Evolutionary conservation across 2,888 invertebrate genomes (phyloP), one percentile per base, ranked within the genome.

Genomic region (Volucella bombylans): DNA sequence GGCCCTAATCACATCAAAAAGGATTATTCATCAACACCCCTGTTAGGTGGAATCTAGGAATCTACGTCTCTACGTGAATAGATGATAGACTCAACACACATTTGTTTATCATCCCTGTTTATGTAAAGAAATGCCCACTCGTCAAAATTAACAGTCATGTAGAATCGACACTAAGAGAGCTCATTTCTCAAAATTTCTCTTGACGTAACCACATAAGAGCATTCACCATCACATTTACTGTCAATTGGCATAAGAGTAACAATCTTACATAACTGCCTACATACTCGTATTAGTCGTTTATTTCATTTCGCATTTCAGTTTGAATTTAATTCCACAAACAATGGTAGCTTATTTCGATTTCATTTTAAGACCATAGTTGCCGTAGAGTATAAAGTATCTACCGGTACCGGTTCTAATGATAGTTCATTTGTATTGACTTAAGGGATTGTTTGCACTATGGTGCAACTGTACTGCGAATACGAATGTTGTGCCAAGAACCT

Each of bases 251-350:
- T 65, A 65, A 65, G 49, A 57, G 62, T 31, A 65, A 50, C 52
- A 45, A 10, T 11, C 47, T 39, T 15, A 23, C 18, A 23, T 23
- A 31, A 39, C 43, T 52, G 57, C 6, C 14, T 49, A 54, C 50
- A 18, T 18, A 18, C 18, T 18, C 18, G 55, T 49, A 69, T 77
- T 57, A 71, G 55, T n/a, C 59, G 47, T 64, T 83, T 83, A 73
- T 73, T 69, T 69, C 73, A 79, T 73, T 69, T 83, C 57, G 15
- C 54, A 72, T 82, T 72, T 72, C 67, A 43, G 59, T 31, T 31
- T 69, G 69, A 64, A 65, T 79, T 69, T 43, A 74, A 59, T 49
- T 68, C 52, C 61, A 11, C 41, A 73, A 62, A 59, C 59, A 72
- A 69, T 47, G 12, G 14, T 49, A 61, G 59, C 11, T 49, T 43